Evolutionary conservation across 1,140 invertebrate genomes (phyloP).

Genomic region (Musca domestica): DNA sequence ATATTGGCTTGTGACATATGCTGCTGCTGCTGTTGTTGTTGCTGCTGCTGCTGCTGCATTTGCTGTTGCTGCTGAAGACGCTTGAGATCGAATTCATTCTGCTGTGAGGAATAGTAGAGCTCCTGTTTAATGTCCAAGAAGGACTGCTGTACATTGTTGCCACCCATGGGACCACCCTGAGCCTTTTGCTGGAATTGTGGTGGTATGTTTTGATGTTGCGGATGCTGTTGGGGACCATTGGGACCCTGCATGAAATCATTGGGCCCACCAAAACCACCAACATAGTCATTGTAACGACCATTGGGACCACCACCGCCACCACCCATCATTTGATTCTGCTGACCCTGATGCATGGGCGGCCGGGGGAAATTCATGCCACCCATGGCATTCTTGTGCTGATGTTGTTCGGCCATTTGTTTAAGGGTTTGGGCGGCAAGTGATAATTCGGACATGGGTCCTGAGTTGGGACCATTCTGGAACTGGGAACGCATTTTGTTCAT

Average conservation of each 20-base stretch:
- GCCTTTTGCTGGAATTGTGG: conserved; percentile 51
- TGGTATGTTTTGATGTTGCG: conserved; percentile 48
- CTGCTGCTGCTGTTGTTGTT: conserved; percentile 35
- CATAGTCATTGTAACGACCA: conserved; percentile 45
- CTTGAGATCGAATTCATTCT: conserved; percentile 53
- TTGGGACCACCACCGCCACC: conserved; percentile 32
- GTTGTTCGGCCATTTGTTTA: conserved; percentile 95
- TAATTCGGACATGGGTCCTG: conserved; percentile 61
- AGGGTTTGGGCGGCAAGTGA: conserved; percentile 89
- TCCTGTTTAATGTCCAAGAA: conserved; percentile 52
- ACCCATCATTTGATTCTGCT: conserved; percentile 37
- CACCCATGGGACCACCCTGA: conserved; percentile 28
- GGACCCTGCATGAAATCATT: conserved; percentile 40
- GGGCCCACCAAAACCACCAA: conserved; percentile 33
- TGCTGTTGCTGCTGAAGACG: conserved; percentile 48
- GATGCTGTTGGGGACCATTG: conserved; percentile 36
- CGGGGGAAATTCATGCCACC: conserved; percentile 56
- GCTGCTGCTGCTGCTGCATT: conserved; percentile 42
- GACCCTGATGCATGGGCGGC: conserved; percentile 46
- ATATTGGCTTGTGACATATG: conserved; percentile 25
- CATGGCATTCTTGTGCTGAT: conserved; percentile 80
- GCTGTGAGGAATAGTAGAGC: conserved; percentile 52
- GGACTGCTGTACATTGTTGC: conserved; percentile 42
- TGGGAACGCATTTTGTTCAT: conserved; percentile 38
- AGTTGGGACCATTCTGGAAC: conserved; percentile 50